These are phyloP conservation scores for Venustaconcha ellipsiformis DNA, from an alignment of 1,140 invertebrate genomes.

Conservation along the genomic window DNA sequence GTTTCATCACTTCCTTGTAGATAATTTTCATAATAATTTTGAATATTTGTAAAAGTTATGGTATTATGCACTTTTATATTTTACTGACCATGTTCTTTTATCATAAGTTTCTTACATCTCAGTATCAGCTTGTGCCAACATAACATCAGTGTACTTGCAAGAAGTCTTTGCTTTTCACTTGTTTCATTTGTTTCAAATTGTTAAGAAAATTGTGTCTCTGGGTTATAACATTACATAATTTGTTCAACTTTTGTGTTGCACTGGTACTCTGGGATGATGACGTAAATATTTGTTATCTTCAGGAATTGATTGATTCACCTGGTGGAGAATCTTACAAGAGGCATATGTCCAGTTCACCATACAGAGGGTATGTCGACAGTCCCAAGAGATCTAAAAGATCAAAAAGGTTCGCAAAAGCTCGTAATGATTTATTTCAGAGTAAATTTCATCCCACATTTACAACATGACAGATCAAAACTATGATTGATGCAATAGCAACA, in stretches of 20 bases:
- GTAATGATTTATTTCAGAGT: too few relatives aligned
- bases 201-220: not conserved
- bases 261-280: not conserved
- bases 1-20: too few relatives aligned
- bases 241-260: not conserved
- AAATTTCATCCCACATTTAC: too few relatives aligned
- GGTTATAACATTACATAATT: not conserved
- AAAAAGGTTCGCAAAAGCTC: not conserved
- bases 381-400: conserved; percentile 57
- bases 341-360: conserved; percentile 40
- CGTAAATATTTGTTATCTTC: not conserved
- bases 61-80: too few relatives aligned
- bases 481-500: too few relatives aligned
- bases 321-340: conserved; percentile 32
- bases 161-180: not conserved
- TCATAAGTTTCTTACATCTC: too few relatives aligned
- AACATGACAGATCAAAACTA: too few relatives aligned
- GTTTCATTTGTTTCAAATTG: not conserved
- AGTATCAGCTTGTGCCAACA: too few relatives aligned
- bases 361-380: conserved; percentile 37
- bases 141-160: not conserved
- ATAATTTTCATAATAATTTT: too few relatives aligned
- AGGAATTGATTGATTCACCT: conserved; percentile 30
- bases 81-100: too few relatives aligned
- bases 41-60: too few relatives aligned